Evolutionary conservation across 2,113 vertebrate genomes (phyloP).

Genomic region (Neolamprologus modestus): DNA sequence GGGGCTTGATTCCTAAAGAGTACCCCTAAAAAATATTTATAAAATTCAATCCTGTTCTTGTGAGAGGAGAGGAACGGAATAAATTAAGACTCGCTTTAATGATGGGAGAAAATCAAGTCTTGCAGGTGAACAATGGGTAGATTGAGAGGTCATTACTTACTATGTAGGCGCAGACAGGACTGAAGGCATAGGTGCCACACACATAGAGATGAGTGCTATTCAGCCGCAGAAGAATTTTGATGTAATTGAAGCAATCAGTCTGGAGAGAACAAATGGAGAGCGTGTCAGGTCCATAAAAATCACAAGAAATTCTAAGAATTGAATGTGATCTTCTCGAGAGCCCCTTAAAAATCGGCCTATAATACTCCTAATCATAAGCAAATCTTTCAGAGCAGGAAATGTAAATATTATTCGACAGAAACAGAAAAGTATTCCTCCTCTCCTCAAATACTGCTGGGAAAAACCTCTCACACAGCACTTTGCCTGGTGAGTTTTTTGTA

Average conservation of each 20-base stretch:
- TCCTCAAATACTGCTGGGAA: not conserved
- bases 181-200: conserved; percentile 94
- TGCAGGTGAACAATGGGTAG: not conserved
- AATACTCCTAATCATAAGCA: not conserved
- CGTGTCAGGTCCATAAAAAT: not conserved
- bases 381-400: not conserved
- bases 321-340: not conserved
- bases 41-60: not conserved
- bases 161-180: conserved; percentile 86
- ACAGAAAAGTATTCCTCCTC: not conserved
- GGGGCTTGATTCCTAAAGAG: not conserved
- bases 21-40: not conserved
- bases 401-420: not conserved
- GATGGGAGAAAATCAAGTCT: not conserved
- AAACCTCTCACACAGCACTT: conserved; percentile 20
- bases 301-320: not conserved
- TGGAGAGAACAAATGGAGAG: conserved; percentile 53
- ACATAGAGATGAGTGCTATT: conserved; percentile 89
- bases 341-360: not conserved
- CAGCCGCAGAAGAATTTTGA: conserved; percentile 90
- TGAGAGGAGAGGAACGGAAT: not conserved
- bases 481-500: conserved; percentile 21
- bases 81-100: not conserved
- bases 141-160: conserved; percentile 72
- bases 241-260: conserved; percentile 98